phyloP scores from a whole-genome alignment of 2,888 invertebrate species.

The Scaptomyza polygonia region DNA sequence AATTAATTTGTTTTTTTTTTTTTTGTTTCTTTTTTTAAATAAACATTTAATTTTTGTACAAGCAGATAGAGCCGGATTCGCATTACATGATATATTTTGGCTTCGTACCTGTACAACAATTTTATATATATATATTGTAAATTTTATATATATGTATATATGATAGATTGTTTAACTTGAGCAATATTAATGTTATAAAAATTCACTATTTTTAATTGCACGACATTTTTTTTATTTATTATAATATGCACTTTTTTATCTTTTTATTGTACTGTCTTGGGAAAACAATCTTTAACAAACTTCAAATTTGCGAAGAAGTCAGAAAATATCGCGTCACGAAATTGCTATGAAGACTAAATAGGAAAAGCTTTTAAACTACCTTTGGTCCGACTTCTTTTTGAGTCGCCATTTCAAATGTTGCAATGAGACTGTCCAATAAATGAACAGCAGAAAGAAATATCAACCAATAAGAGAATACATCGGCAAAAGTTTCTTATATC shows the following conservation, averaged over 20 bases:
- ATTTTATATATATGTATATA: not conserved
- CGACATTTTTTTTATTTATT: not conserved
- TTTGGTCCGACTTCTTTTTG: conserved; percentile 5
- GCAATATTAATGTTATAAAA: not conserved
- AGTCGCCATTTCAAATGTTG: conserved; percentile 9
- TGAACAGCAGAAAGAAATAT: not conserved
- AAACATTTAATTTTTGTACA: not conserved
- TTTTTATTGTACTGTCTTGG: not conserved
- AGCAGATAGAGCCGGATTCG: not conserved
- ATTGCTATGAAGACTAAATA: conserved; percentile 56
- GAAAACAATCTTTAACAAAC: not conserved
- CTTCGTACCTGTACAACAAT: no score
- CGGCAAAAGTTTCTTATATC: not conserved
- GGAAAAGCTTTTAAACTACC: conserved; percentile 30
- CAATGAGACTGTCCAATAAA: conserved; percentile 18
- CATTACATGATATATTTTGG: not conserved
- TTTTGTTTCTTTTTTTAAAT: not conserved
- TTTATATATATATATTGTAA: no score
- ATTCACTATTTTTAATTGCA: not conserved
- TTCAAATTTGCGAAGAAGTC: conserved; percentile 22
- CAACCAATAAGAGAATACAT: conserved; percentile 25
- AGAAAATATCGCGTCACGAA: conserved; percentile 51
- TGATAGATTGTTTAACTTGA: not conserved
- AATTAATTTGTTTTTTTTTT: not conserved
- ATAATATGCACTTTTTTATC: not conserved